Conservation (phyloP, 2,888 invertebrate species). For the Callinectes sapidus region DNA sequence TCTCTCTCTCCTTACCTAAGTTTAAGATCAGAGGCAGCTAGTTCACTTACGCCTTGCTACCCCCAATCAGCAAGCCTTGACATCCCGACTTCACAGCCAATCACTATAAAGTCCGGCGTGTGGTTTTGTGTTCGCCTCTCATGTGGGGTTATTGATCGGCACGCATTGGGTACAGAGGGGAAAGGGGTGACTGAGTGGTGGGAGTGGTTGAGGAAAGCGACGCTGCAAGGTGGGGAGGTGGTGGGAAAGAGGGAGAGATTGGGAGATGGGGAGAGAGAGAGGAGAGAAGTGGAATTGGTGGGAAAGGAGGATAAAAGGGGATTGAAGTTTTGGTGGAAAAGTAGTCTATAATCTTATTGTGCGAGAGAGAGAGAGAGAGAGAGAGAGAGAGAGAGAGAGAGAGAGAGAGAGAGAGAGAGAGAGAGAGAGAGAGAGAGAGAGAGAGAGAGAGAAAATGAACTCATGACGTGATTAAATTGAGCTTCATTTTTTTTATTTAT, state of each 20-base stretch:
- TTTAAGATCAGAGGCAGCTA: background rate
- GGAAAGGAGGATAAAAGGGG: too few relatives aligned
- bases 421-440: slow-evolving; percentile 3
- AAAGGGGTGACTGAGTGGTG: too few relatives aligned
- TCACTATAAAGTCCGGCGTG: background rate
- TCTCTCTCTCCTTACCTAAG: background rate
- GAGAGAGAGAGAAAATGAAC: background rate
- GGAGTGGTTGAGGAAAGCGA: background rate
- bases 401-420: slow-evolving; percentile 1
- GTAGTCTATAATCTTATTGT: too few relatives aligned
- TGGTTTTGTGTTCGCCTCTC: background rate
- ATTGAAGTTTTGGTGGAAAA: too few relatives aligned
- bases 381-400: background rate
- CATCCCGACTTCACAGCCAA: background rate
- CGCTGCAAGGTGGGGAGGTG: background rate
- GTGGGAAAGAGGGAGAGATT: background rate
- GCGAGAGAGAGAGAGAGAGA: too few relatives aligned
- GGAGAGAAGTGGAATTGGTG: background rate
- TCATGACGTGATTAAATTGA: background rate
- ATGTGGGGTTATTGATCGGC: slow-evolving; percentile 13
- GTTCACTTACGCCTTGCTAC: background rate
- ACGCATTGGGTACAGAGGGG: background rate
- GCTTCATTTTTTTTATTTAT: background rate
- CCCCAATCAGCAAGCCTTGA: background rate
- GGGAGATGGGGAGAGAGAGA: background rate